Evolutionary conservation across 2,888 invertebrate species (phyloP), one percentile per base, ranked within the genome.

Genomic region (Iselma pallidipennis): DNA sequence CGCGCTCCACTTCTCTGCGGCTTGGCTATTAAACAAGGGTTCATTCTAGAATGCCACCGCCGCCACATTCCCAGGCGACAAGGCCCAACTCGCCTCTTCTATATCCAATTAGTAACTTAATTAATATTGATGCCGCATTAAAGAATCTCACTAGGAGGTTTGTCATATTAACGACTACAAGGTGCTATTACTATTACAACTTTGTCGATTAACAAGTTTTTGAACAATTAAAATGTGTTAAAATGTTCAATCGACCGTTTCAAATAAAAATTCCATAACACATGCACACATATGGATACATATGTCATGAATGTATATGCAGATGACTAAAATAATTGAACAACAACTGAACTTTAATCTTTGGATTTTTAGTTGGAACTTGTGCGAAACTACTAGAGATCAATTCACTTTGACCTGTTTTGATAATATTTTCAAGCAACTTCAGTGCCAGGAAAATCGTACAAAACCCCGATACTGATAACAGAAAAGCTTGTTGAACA

Each of bases 1-100:
- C 76, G 65, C 67, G 70, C 69, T 65, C 65, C 68, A 68, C 69
- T 71, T 71, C 74, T 69, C 69, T 72, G 76, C 67, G 76, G 76
- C 71, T 68, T 68, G 69, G 70, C 76, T 72, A 76, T 76, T 76
- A 76, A 76, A 76, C 74, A 76, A 75, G 74, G 74, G 73, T 68
- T 63, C 66, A 66, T 67, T 69, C 66, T 70, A 67, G 63, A 70
- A 66, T 66, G 65, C 67, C 67, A 67, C 70, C 71, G 60, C 69
- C 61, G 66, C 69, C 61, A 66, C 70, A 69, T 71, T 74, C 73
- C 72, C 70, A 54, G 60, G 66, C 66, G 71, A 71, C 74, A 73
- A 71, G 71, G 66, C 70, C 70, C 67, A 65, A 67, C 68, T 71
- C 59, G 69, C 71, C 73, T 73, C 71, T 71, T 74, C 72, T 71